Evolutionary conservation across 2,797 vertebrate genomes (phyloP).

Genomic region (Sebastes kiyomatsui): DNA sequence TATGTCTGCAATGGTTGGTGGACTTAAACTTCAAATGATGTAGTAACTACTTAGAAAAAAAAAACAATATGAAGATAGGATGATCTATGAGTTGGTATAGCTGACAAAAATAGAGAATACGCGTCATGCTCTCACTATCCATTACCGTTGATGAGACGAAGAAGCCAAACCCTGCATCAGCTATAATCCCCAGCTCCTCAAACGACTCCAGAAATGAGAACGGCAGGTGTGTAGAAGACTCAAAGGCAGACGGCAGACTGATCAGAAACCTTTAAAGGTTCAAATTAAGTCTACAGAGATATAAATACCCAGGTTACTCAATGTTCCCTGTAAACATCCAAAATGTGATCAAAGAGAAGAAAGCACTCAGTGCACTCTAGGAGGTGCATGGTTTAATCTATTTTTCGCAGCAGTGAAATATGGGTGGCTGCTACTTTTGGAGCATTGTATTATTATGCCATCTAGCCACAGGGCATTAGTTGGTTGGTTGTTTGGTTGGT

Average conservation of each 20-base stretch:
- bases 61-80: neutral
- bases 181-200: neutral
- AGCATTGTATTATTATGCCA: neutral
- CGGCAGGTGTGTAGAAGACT: neutral
- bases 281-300: neutral
- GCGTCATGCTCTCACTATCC: neutral
- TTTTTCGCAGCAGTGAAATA: neutral
- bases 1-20: neutral
- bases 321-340: neutral
- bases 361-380: neutral
- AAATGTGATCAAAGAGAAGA: conserved; percentile 1
- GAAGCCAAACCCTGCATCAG: neutral
- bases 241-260: neutral
- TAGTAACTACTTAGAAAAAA: neutral
- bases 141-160: neutral
- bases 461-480: too few species aligned
- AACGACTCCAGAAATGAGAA: neutral
- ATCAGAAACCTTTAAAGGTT: neutral
- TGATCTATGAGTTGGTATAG: neutral
- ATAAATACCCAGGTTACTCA: conserved; percentile 3
- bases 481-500: neutral
- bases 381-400: neutral
- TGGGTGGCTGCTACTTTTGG: neutral
- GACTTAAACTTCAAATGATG: neutral
- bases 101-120: neutral